Conservation (phyloP, 92 coral and sea anemone species). For the Epizoanthus illoricatus region DNA sequence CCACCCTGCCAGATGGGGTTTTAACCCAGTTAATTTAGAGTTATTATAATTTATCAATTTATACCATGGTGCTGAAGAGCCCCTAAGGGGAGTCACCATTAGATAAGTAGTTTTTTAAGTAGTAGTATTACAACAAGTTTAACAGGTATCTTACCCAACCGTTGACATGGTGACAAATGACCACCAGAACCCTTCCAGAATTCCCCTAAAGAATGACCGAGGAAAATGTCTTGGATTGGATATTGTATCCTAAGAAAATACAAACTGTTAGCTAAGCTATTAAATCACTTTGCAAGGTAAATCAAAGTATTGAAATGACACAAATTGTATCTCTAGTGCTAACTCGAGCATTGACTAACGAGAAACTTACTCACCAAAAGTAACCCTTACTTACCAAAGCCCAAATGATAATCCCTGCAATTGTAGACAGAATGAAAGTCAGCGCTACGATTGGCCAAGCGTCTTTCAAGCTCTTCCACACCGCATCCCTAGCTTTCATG, state of each 20-base stretch:
- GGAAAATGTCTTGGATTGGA: slow-evolving; percentile 33
- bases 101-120: too few species aligned
- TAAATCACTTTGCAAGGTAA: too few species aligned
- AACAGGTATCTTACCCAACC: slow-evolving; percentile 9
- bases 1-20: too few species aligned
- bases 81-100: too few species aligned
- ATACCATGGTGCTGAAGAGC: too few species aligned
- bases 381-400: slow-evolving; percentile 45
- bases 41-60: too few species aligned
- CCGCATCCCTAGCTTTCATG: slow-evolving; percentile 28
- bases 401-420: slow-evolving; percentile 57
- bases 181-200: slow-evolving; percentile 35
- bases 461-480: slow-evolving; percentile 25
- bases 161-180: slow-evolving; percentile 36
- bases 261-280: not conserved
- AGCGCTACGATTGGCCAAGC: slow-evolving; percentile 40
- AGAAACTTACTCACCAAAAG: not conserved
- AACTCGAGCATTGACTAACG: too few species aligned
- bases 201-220: slow-evolving; percentile 23
- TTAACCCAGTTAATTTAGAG: too few species aligned
- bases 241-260: slow-evolving; percentile 16
- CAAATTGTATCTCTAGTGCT: too few species aligned
- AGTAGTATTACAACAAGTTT: too few species aligned
- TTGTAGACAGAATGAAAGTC: slow-evolving; percentile 34
- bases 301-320: too few species aligned